phyloP scores from a whole-genome alignment of 1,140 invertebrate species.

The Drosophila arizonae region DNA sequence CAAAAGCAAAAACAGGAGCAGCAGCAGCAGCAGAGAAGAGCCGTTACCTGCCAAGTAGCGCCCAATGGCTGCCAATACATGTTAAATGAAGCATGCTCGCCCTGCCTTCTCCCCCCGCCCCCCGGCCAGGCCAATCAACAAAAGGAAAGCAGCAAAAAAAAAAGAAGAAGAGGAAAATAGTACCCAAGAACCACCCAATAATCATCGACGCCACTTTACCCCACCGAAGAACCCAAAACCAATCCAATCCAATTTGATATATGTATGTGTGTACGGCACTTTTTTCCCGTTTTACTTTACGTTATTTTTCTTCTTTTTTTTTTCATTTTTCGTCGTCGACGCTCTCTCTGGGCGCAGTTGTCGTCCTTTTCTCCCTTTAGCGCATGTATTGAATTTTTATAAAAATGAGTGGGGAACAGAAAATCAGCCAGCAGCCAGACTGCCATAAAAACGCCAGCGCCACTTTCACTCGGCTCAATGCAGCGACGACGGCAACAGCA shows the following conservation, averaged over 20 bases:
- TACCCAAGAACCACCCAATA: constrained; percentile 39
- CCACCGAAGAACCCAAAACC: constrained; percentile 52
- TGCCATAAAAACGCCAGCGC: constrained; percentile 55
- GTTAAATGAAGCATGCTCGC: constrained; percentile 44
- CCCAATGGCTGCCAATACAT: constrained; percentile 57
- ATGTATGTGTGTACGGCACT: constrained; percentile 32
- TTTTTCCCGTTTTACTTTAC: constrained; percentile 45
- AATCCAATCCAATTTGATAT: constrained; percentile 79
- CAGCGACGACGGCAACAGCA: constrained; percentile 9
- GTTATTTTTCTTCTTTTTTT: constrained; percentile 20
- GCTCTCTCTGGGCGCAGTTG: constrained; percentile 37
- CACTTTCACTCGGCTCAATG: constrained; percentile 75
- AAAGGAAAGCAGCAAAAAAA: constrained; percentile 6
- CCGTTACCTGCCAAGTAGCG: constrained; percentile 30
- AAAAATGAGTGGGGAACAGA: constrained; percentile 60
- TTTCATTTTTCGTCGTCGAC: constrained; percentile 14
- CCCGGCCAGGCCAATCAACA: constrained; percentile 13
- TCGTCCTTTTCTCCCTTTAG: constrained; percentile 65
- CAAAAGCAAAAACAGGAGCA: not conserved
- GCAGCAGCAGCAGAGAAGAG: constrained; percentile 23
- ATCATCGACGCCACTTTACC: constrained; percentile 51
- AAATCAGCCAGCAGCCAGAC: constrained; percentile 44
- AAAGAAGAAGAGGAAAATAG: not conserved
- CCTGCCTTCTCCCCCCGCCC: not conserved
- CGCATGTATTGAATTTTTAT: constrained; percentile 49